Percentiles rank a stretch among this genome's conserved stretches.
Conservation (phyloP, 2,797 vertebrate species). For the Hephaestus fuliginosus region DNA sequence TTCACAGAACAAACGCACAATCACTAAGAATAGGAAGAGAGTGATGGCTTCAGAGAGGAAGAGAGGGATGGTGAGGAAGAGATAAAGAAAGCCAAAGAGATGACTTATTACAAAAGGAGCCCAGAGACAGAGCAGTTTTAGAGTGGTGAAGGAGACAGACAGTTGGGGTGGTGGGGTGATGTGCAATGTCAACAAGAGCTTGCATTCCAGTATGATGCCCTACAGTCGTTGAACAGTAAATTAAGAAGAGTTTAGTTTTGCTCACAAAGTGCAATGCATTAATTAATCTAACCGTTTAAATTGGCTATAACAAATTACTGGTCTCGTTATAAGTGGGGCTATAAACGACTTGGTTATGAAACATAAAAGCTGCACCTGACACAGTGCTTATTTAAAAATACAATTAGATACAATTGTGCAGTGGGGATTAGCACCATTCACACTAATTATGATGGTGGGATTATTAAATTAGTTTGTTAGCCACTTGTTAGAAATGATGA, state of each 20-base stretch:
- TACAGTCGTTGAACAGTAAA: slow-evolving; percentile 24
- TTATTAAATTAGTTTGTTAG: not conserved
- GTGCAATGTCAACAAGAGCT: slow-evolving; percentile 41
- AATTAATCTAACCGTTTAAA: slow-evolving; percentile 5
- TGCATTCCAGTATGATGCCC: slow-evolving; percentile 10
- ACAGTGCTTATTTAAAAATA: slow-evolving; percentile 1
- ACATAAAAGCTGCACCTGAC: slow-evolving; percentile 20
- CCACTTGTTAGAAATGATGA: not conserved
- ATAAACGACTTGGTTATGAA: slow-evolving; percentile 31
- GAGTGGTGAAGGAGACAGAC: slow-evolving; percentile 46
- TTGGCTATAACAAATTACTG: slow-evolving; percentile 21
- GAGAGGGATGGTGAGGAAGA: slow-evolving; percentile 69
- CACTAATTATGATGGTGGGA: not conserved
- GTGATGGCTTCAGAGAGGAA: slow-evolving; percentile 67
- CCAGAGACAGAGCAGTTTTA: slow-evolving; percentile 40
- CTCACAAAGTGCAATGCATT: slow-evolving; percentile 10
- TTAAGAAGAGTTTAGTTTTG: slow-evolving; percentile 12
- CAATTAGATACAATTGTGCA: not conserved
- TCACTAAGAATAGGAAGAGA: slow-evolving; percentile 76
- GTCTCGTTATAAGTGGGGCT: not conserved
- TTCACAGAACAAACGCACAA: slow-evolving; percentile 76
- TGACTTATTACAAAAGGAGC: slow-evolving; percentile 72
- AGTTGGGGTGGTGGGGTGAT: slow-evolving; percentile 9
- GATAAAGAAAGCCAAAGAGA: slow-evolving; percentile 75
- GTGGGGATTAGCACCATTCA: not conserved